phyloP scores from a whole-genome alignment of 2,888 invertebrate species.

The Cynaeus angustus region DNA sequence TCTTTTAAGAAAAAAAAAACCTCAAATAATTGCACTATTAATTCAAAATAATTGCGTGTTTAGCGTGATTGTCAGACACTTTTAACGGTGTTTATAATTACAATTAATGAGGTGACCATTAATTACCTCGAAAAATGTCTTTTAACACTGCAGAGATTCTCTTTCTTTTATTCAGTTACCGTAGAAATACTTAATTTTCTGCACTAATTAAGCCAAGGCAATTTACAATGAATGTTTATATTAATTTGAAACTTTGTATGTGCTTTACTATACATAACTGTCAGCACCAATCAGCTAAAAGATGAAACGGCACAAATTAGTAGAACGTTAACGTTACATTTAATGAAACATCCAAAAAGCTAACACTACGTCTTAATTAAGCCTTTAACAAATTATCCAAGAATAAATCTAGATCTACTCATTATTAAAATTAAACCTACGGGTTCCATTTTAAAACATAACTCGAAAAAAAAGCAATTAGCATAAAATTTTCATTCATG shows the following conservation, averaged over 20 bases:
- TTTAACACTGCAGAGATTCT: constrained; percentile 27
- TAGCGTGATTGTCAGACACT: constrained; percentile 7
- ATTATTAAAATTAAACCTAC: constrained; percentile 19
- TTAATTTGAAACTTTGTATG: constrained; percentile 41
- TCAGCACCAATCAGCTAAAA: constrained; percentile 33
- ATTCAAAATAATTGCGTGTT: constrained; percentile 32
- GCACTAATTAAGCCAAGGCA: constrained; percentile 34
- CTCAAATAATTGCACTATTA: constrained; percentile 27
- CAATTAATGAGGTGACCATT: constrained; percentile 15
- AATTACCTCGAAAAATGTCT: constrained; percentile 25
- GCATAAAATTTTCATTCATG: not conserved
- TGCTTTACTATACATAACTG: constrained; percentile 38
- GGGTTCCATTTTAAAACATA: not conserved
- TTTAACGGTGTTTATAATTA: not conserved
- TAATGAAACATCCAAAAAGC: constrained; percentile 41
- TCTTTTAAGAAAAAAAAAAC: constrained; percentile 31
- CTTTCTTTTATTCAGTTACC: constrained; percentile 32
- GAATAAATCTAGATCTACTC: constrained; percentile 25
- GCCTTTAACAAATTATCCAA: constrained; percentile 29
- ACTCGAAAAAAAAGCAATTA: constrained; percentile 7
- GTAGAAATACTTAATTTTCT: constrained; percentile 31
- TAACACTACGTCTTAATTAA: constrained; percentile 38
- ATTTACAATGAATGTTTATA: constrained; percentile 40
- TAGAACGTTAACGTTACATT: constrained; percentile 25
- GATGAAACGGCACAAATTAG: constrained; percentile 38